Conservation (phyloP, 1,140 invertebrate genomes). For the Zeugodacus cucurbitae region DNA sequence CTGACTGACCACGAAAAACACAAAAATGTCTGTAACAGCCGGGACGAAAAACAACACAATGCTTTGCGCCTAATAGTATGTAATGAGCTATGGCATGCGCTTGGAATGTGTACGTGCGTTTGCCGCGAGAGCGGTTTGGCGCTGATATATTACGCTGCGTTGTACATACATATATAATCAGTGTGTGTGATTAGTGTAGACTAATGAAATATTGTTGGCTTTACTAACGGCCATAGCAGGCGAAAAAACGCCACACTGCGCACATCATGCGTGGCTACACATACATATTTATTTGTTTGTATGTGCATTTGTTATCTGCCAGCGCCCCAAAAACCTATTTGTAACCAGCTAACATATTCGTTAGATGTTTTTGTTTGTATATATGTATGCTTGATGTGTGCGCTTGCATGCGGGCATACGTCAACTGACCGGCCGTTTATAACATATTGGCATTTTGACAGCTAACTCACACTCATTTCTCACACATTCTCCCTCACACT, state of each 20-base stretch:
- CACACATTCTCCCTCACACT: neutral
- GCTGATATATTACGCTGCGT: neutral
- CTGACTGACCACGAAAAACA: slow-evolving; percentile 32
- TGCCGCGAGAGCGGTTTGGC: neutral
- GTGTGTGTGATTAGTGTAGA: neutral
- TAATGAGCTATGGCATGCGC: slow-evolving; percentile 1
- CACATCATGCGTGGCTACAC: neutral
- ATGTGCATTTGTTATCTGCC: neutral
- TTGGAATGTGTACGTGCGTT: neutral
- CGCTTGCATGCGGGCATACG: neutral
- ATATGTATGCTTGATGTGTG: neutral
- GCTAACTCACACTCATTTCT: neutral
- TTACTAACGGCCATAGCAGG: neutral
- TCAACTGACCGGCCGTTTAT: slow-evolving; percentile 6
- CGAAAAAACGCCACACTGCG: neutral
- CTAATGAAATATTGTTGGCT: slow-evolving; percentile 37
- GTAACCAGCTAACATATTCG: neutral
- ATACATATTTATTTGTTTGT: neutral
- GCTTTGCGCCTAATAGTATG: neutral
- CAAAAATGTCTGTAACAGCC: slow-evolving; percentile 28
- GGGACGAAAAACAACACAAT: neutral
- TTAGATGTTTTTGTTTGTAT: neutral
- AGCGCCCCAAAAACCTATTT: neutral
- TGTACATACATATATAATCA: too few species aligned
- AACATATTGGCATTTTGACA: slow-evolving; percentile 38